phyloP scores from a whole-genome alignment of 2,888 invertebrate genomes.

The Acleris cristana region DNA sequence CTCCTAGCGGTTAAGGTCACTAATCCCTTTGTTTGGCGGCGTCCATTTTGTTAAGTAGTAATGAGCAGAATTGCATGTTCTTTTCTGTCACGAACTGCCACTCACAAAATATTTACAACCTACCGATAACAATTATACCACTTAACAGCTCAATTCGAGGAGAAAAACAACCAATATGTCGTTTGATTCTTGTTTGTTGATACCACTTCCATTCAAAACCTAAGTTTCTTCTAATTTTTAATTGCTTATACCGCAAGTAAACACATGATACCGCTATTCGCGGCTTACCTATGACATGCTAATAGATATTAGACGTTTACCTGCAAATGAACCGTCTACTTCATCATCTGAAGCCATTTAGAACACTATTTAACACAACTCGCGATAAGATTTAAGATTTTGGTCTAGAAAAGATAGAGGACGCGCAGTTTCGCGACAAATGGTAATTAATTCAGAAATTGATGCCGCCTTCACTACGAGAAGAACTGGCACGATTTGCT shows the following conservation, averaged over 20 bases:
- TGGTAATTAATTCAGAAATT: conserved; percentile 84
- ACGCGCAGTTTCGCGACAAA: conserved; percentile 84
- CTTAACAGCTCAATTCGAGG: conserved; percentile 42
- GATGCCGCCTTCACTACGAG: conserved; percentile 82
- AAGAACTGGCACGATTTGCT: conserved; percentile 66
- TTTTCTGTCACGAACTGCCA: conserved; percentile 84
- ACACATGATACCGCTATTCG: conserved; percentile 85
- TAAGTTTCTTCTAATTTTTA: conserved; percentile 76
- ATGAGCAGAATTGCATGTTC: conserved; percentile 88
- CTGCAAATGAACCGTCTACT: conserved; percentile 93
- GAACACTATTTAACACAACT: conserved; percentile 70
- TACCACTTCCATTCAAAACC: conserved; percentile 48
- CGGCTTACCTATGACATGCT: conserved; percentile 84
- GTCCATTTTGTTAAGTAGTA: conserved; percentile 90
- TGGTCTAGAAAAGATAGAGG: conserved; percentile 79
- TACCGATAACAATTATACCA: conserved; percentile 70
- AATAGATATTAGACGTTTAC: conserved; percentile 85
- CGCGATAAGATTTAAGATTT: conserved; percentile 67
- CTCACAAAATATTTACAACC: conserved; percentile 82
- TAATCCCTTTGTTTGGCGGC: conserved; percentile 90
- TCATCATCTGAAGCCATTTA: conserved; percentile 95
- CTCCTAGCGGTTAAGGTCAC: conserved; percentile 84
- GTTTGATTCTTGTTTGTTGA: conserved; percentile 40
- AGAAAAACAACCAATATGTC: conserved; percentile 11
- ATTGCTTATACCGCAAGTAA: conserved; percentile 83